Evolutionary conservation across 2,888 invertebrate species (phyloP).

Genomic region (Drosophila limbata): DNA sequence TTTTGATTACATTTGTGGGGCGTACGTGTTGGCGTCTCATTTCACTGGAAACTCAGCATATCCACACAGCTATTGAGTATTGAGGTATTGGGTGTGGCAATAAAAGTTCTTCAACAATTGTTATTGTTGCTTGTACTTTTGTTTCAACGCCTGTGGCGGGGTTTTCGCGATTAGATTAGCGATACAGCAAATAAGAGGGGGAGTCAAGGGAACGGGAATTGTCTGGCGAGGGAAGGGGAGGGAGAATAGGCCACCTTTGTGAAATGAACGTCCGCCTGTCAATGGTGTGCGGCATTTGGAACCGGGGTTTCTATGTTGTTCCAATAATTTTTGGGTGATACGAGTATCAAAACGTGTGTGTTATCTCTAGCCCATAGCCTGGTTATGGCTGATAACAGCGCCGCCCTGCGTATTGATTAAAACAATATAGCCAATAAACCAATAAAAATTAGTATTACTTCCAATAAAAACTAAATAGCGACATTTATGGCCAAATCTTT

Average conservation of each 20-base stretch:
- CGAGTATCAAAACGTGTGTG: slow-evolving; percentile 47
- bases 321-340: slow-evolving; percentile 57
- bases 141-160: slow-evolving; percentile 69
- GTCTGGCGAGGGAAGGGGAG: not conserved
- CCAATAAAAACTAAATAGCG: slow-evolving; percentile 83
- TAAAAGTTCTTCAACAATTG: slow-evolving; percentile 70
- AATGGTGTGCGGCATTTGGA: slow-evolving; percentile 22
- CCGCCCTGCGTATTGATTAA: slow-evolving; percentile 70
- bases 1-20: slow-evolving; percentile 15
- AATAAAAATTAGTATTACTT: slow-evolving; percentile 83
- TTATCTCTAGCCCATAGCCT: slow-evolving; percentile 57
- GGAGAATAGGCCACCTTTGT: slow-evolving; percentile 49
- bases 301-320: slow-evolving; percentile 42
- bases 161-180: slow-evolving; percentile 76
- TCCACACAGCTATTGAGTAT: slow-evolving; percentile 12
- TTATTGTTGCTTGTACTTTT: slow-evolving; percentile 60
- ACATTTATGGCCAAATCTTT: slow-evolving; percentile 83
- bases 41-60: slow-evolving; percentile 24
- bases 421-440: slow-evolving; percentile 79
- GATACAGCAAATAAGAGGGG: not conserved
- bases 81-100: slow-evolving; percentile 73
- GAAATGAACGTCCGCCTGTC: slow-evolving; percentile 49
- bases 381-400: slow-evolving; percentile 52
- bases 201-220: not conserved
- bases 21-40: slow-evolving; percentile 38